A percentile compares a stretch with the other conserved stretches of the same genome.
These are phyloP conservation scores for Pollachius pollachius DNA, from an alignment of 2,113 vertebrate species.

Conservation along the genomic window DNA sequence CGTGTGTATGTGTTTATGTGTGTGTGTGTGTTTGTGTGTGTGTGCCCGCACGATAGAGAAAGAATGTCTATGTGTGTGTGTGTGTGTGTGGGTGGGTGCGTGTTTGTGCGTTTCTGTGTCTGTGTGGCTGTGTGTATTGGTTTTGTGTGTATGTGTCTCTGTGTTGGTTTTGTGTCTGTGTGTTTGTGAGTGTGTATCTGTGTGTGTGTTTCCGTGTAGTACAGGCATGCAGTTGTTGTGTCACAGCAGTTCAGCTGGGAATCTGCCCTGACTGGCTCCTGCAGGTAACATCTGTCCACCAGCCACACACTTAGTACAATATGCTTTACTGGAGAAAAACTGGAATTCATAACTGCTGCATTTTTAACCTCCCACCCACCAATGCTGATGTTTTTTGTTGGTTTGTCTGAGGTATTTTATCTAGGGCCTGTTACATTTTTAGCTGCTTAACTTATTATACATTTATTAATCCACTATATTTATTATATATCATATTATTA, in stretches of 20 bases:
- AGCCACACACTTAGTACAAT: slow-evolving; percentile 1
- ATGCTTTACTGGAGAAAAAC: too few species aligned
- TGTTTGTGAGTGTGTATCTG: neutral
- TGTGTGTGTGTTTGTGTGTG: neutral
- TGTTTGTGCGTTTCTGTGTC: too few species aligned
- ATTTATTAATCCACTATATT: too few species aligned
- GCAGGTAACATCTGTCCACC: slow-evolving; percentile 65
- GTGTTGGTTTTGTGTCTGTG: slow-evolving; percentile 28
- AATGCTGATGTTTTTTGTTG: too few species aligned
- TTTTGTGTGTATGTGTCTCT: neutral
- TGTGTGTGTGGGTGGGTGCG: too few species aligned
- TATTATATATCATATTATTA: too few species aligned
- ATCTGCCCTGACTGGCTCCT: slow-evolving; percentile 51
- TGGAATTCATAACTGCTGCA: too few species aligned
- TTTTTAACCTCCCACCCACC: too few species aligned
- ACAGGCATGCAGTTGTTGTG: slow-evolving; percentile 32
- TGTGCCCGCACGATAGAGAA: neutral
- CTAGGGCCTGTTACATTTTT: too few species aligned
- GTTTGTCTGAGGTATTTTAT: too few species aligned
- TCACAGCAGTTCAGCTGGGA: slow-evolving; percentile 34
- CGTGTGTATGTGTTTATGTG: neutral
- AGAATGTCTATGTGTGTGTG: neutral
- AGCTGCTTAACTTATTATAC: too few species aligned
- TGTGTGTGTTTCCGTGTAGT: slow-evolving; percentile 22
- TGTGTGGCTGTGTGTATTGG: neutral